These are phyloP conservation scores for Orchestia grillus DNA, from an alignment of 1,140 invertebrate genomes.

Conservation along the genomic window DNA sequence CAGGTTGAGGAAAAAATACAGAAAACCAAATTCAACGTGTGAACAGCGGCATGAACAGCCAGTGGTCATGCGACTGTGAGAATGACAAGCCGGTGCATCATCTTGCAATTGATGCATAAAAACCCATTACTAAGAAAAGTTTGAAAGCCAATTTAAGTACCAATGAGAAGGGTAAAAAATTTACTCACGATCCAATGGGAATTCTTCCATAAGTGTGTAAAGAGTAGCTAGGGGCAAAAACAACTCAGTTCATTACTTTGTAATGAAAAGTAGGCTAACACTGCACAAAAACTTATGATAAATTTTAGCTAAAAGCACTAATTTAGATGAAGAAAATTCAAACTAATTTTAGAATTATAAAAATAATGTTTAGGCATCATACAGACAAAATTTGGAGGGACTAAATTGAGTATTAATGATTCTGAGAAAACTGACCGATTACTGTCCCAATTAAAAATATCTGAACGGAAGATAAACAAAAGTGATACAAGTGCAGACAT, in stretches of 20 bases:
- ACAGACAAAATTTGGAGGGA: no score
- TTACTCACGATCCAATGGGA: slow-evolving; percentile 55
- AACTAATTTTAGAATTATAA: neutral
- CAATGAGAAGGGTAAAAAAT: neutral
- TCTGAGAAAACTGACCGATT: no score
- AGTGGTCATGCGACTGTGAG: no score
- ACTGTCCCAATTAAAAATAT: no score
- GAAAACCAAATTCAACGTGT: neutral
- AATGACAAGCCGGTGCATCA: no score
- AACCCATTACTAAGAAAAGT: neutral
- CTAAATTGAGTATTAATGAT: no score
- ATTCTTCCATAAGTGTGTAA: slow-evolving; percentile 24
- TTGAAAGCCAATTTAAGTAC: neutral
- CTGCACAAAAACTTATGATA: neutral
- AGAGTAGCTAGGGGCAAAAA: slow-evolving; percentile 35
- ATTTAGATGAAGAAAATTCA: neutral
- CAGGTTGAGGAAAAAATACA: neutral
- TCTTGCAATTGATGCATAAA: no score
- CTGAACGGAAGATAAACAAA: no score
- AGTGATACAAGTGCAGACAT: no score
- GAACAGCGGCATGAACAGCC: no score
- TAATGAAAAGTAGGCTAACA: neutral
- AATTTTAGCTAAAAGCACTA: neutral
- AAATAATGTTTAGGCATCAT: neutral
- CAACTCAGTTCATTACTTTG: neutral